phyloP scores from a whole-genome alignment of 2,797 vertebrate genomes.

The Diplodus sargus region DNA sequence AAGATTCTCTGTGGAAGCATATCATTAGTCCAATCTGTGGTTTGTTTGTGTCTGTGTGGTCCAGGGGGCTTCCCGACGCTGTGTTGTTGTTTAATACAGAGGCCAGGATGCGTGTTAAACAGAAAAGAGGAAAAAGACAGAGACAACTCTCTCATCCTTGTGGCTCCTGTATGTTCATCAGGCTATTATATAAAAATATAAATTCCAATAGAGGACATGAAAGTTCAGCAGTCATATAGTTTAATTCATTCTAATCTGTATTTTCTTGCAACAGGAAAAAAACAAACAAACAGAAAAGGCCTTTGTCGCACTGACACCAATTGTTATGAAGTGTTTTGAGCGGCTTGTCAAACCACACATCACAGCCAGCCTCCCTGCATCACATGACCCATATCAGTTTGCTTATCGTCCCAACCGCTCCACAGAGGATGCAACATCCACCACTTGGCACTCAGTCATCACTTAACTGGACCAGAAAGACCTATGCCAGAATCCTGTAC shows the following conservation, averaged over 20 bases:
- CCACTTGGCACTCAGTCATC: too few relatives aligned
- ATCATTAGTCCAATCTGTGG: constrained; percentile 59
- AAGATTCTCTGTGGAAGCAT: constrained; percentile 52
- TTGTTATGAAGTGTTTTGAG: too few relatives aligned
- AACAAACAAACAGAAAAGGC: not conserved
- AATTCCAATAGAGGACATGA: not conserved
- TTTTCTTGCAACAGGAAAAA: not conserved
- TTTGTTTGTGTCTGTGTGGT: constrained; percentile 65
- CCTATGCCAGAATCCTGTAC: too few relatives aligned
- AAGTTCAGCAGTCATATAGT: not conserved
- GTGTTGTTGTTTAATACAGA: constrained; percentile 29
- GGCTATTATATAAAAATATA: not conserved
- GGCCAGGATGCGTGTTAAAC: constrained; percentile 22
- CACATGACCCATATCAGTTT: too few relatives aligned
- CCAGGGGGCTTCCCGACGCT: constrained; percentile 39
- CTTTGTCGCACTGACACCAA: not conserved
- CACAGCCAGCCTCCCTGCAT: too few relatives aligned
- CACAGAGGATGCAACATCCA: too few relatives aligned
- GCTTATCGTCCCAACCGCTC: too few relatives aligned
- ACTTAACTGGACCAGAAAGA: too few relatives aligned
- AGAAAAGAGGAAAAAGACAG: constrained; percentile 5
- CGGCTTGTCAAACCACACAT: too few relatives aligned
- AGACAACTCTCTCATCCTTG: not conserved
- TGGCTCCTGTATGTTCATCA: constrained; percentile 23
- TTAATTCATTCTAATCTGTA: not conserved